These are phyloP conservation scores for Dryadula phaetusa DNA, from an alignment of 2,888 invertebrate species.

Conservation along the genomic window DNA sequence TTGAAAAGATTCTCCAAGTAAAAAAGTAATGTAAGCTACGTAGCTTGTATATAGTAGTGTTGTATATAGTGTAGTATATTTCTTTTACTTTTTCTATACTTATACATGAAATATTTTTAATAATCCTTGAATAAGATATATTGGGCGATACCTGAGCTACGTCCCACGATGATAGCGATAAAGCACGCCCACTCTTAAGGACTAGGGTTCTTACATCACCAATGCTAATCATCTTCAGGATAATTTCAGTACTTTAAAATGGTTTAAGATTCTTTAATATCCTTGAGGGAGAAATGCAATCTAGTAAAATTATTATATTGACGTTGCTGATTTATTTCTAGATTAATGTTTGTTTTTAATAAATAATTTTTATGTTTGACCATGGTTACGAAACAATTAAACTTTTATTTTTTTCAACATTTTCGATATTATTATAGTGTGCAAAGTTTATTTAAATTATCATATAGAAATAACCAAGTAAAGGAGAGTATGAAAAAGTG, in stretches of 20 bases:
- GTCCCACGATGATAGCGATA: conserved; percentile 45
- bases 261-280: conserved; percentile 35
- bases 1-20: not conserved
- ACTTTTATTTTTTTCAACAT: no score
- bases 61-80: no score
- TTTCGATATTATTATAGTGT: no score
- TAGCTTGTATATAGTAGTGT: no score
- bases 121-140: conserved; percentile 38
- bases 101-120: conserved; percentile 29
- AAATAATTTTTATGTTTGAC: no score
- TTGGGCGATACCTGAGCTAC: conserved; percentile 35
- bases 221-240: conserved; percentile 45
- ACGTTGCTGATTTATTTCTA: not conserved
- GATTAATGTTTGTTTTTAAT: not conserved
- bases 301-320: conserved; percentile 25
- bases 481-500: no score
- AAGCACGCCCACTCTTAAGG: conserved; percentile 40
- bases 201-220: conserved; percentile 36
- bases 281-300: conserved; percentile 32
- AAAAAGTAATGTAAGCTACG: no score
- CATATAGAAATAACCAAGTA: no score
- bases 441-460: no score
- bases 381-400: no score
- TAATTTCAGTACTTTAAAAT: conserved; percentile 44
- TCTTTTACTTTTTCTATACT: conserved; percentile 23